phyloP scores from a whole-genome alignment of 2,113 vertebrate genomes.

The Verasper variegatus region DNA sequence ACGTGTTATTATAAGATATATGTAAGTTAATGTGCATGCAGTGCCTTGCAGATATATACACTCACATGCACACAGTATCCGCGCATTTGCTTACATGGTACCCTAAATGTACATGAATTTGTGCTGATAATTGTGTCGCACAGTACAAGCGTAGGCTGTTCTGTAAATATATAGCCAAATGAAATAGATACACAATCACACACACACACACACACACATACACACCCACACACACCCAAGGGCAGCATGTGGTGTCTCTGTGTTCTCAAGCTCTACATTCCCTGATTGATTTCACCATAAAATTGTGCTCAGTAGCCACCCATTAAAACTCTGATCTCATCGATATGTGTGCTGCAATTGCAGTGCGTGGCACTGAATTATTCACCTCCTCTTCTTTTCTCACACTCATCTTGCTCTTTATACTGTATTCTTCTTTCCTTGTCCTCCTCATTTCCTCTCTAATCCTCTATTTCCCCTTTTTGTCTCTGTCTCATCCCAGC shows the following conservation, averaged over 20 bases:
- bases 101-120: neutral
- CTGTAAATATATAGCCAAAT: slow-evolving; percentile 1
- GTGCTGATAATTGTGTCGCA: neutral
- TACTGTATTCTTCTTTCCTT: slow-evolving; percentile 39
- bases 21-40: no score
- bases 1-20: no score
- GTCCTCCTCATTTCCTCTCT: slow-evolving; percentile 52
- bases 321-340: slow-evolving; percentile 89
- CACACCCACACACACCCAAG: neutral
- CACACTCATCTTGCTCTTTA: slow-evolving; percentile 46
- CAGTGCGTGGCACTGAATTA: slow-evolving; percentile 85
- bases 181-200: slow-evolving; percentile 13
- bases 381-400: slow-evolving; percentile 80
- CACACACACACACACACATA: slow-evolving; percentile 9
- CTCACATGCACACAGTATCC: neutral
- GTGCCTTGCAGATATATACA: no score
- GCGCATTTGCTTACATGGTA: neutral
- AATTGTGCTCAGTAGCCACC: slow-evolving; percentile 86
- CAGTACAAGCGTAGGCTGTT: neutral
- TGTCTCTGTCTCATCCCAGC: slow-evolving; percentile 29
- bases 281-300: slow-evolving; percentile 90
- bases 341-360: slow-evolving; percentile 84
- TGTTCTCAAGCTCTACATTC: slow-evolving; percentile 66
- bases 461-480: slow-evolving; percentile 34
- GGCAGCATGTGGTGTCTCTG: slow-evolving; percentile 37